phyloP scores from a whole-genome alignment of 2,113 vertebrate species.

The Varanus komodoensis region DNA sequence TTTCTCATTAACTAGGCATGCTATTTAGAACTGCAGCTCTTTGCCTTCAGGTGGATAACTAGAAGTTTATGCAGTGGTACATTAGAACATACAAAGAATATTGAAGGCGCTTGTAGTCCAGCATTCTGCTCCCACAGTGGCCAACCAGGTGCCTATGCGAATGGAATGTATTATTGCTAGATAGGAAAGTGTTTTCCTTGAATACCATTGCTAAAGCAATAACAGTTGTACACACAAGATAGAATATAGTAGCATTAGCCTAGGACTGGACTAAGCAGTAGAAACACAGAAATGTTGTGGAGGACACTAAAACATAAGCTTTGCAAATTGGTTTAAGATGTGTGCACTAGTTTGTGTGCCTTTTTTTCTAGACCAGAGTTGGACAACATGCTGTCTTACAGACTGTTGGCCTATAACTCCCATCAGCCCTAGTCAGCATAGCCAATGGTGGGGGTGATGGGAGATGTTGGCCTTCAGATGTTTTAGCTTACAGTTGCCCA shows the following conservation, averaged over 20 bases:
- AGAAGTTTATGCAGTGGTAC: neutral
- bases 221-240: neutral
- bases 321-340: neutral
- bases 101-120: neutral
- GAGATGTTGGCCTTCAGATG: no score
- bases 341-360: neutral
- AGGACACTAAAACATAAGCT: neutral
- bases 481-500: no score
- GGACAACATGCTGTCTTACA: neutral
- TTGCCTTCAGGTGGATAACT: neutral
- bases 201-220: neutral
- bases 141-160: neutral
- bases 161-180: neutral
- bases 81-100: neutral
- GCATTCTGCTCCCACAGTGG: neutral
- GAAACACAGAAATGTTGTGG: neutral
- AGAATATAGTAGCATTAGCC: neutral
- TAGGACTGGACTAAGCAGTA: neutral
- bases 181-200: neutral
- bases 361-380: neutral
- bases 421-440: no score
- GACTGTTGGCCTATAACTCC: no score
- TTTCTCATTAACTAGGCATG: no score
- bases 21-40: no score
- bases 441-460: no score